phyloP scores from a whole-genome alignment of 1,140 invertebrate species.

The Chrysoperla carnea region DNA sequence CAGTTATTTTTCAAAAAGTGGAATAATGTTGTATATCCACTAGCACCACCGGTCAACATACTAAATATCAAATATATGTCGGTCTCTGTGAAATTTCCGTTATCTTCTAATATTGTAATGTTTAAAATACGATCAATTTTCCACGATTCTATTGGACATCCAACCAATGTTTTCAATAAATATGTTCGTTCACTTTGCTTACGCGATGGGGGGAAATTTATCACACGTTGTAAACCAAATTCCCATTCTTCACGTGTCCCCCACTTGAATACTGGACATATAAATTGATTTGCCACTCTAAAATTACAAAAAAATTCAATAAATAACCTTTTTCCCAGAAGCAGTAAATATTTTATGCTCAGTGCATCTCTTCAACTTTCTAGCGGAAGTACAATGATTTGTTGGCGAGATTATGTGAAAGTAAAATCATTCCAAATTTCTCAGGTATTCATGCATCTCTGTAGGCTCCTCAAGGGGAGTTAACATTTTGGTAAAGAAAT shows the following conservation, averaged over 20 bases:
- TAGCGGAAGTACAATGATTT: too few species aligned
- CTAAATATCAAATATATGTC: constrained; percentile 53
- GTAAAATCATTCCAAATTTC: too few species aligned
- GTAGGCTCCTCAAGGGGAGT: too few species aligned
- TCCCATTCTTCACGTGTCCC: constrained; percentile 58
- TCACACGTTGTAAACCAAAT: constrained; percentile 52
- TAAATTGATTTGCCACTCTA: constrained; percentile 49
- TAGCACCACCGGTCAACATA: constrained; percentile 42
- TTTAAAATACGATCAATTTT: constrained; percentile 51
- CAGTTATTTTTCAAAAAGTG: constrained; percentile 47
- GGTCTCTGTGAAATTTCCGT: constrained; percentile 49
- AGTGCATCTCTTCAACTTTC: too few species aligned
- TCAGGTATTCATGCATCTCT: too few species aligned
- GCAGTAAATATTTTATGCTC: too few species aligned
- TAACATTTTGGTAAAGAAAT: too few species aligned
- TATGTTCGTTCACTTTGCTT: constrained; percentile 54
- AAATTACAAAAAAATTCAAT: constrained; percentile 9
- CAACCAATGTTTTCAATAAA: constrained; percentile 51
- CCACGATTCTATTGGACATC: constrained; percentile 44
- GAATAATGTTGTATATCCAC: constrained; percentile 48
- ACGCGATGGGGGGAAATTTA: constrained; percentile 45
- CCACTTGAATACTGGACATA: constrained; percentile 62
- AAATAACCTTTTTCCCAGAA: not conserved
- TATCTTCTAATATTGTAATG: constrained; percentile 40
- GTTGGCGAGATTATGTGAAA: too few species aligned